Percentiles rank a stretch among this genome's conserved stretches.
These are phyloP conservation scores for Orchesella cincta DNA, from an alignment of 1,140 invertebrate genomes.

Conservation along the genomic window DNA sequence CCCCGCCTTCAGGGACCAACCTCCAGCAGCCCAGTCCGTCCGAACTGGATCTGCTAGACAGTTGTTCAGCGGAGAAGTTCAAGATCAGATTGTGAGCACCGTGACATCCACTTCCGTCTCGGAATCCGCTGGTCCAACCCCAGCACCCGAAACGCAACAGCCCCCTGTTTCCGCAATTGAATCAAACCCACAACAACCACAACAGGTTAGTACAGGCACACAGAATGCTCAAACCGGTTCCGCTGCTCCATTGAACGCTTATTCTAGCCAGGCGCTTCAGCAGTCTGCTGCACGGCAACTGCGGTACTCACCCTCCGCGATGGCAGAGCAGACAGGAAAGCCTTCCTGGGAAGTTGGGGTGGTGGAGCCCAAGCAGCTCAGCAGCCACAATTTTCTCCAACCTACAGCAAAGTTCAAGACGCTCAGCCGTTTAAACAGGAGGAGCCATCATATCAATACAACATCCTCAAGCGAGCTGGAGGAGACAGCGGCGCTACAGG, in stretches of 20 bases:
- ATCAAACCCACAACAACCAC: not conserved
- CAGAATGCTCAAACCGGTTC: not conserved
- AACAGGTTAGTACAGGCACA: slow-evolving; percentile 8
- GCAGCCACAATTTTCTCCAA: not conserved
- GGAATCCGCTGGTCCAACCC: not conserved
- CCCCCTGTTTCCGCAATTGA: not conserved
- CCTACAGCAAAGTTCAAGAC: slow-evolving; percentile 20
- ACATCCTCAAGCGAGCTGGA: not conserved
- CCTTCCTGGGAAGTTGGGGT: slow-evolving; percentile 13
- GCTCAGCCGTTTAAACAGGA: too few species aligned
- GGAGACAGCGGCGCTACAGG: not conserved
- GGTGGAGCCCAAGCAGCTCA: too few species aligned
- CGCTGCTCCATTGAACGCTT: not conserved
- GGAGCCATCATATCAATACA: too few species aligned
- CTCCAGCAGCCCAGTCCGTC: not conserved
- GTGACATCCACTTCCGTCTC: not conserved
- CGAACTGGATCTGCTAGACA: not conserved
- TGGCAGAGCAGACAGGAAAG: not conserved
- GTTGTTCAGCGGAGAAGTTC: not conserved
- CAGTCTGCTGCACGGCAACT: slow-evolving; percentile 27
- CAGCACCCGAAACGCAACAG: not conserved
- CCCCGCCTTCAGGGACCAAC: not conserved
- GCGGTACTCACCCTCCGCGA: not conserved
- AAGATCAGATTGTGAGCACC: not conserved
- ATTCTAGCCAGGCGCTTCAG: not conserved